Conservation (phyloP, 2,888 invertebrate genomes). For the Torymus auratus region DNA sequence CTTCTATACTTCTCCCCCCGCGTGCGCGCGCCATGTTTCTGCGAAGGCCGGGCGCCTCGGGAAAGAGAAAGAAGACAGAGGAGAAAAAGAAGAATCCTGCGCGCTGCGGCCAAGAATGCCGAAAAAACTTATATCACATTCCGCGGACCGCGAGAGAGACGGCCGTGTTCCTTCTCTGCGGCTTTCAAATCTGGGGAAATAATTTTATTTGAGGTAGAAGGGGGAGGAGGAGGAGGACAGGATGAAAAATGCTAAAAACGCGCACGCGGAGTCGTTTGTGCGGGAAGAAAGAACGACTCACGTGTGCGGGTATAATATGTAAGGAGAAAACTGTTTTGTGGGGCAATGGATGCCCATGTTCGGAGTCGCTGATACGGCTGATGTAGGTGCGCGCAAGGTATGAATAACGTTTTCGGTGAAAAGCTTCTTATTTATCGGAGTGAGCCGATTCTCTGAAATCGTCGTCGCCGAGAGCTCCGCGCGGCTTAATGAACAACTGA, state of each 20-base stretch:
- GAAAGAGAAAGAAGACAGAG: not conserved
- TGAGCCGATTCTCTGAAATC: no score
- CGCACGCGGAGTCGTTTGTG: not conserved
- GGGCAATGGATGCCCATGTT: no score
- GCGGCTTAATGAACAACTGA: no score
- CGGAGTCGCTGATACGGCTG: no score
- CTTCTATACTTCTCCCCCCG: not conserved
- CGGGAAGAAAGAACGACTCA: no score
- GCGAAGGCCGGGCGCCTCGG: slow-evolving; percentile 20
- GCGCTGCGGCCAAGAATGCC: slow-evolving; percentile 19
- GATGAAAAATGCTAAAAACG: slow-evolving; percentile 54
- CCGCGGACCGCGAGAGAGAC: slow-evolving; percentile 29
- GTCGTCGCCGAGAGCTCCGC: no score
- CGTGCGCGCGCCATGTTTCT: slow-evolving; percentile 45
- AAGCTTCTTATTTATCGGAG: no score
- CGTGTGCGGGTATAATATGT: no score
- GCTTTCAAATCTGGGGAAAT: slow-evolving; percentile 53
- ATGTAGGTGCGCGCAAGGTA: no score
- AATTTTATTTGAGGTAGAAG: slow-evolving; percentile 50
- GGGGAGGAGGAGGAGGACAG: not conserved
- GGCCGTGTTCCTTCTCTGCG: slow-evolving; percentile 13
- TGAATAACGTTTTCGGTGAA: no score
- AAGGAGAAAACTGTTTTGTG: no score
- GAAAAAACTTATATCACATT: slow-evolving; percentile 56
- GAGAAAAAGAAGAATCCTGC: slow-evolving; percentile 28